Evolutionary conservation across 1,140 invertebrate genomes (phyloP).

Genomic region (Popillia japonica): DNA sequence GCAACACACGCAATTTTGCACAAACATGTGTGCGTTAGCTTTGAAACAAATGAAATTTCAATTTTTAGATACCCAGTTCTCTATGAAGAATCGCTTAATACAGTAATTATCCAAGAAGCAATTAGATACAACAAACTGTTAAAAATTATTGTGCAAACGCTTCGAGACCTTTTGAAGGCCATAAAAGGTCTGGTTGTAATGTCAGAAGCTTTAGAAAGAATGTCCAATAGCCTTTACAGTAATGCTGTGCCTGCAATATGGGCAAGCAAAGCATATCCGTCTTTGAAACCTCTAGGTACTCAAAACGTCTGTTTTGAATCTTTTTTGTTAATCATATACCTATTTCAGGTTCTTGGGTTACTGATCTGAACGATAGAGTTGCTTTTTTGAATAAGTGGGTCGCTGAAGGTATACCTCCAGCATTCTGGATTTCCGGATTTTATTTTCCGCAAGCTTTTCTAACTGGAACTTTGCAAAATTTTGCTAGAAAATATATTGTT

Average conservation of each 20-base stretch:
- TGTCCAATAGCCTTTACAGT: constrained; percentile 68
- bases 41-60: too few relatives aligned
- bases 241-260: constrained; percentile 77
- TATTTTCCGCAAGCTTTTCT: constrained; percentile 88
- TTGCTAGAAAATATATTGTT: constrained; percentile 76
- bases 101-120: constrained; percentile 82
- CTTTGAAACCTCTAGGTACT: constrained; percentile 79
- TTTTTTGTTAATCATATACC: not conserved
- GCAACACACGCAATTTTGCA: too few relatives aligned
- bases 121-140: constrained; percentile 78
- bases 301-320: not conserved
- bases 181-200: constrained; percentile 81
- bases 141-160: constrained; percentile 66
- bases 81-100: constrained; percentile 85
- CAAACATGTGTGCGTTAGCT: too few relatives aligned
- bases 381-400: constrained; percentile 75
- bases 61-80: constrained; percentile 74
- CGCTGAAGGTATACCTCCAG: constrained; percentile 71
- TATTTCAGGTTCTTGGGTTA: constrained; percentile 68
- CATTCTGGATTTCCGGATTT: constrained; percentile 88
- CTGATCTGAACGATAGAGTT: constrained; percentile 67
- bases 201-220: constrained; percentile 77
- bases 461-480: constrained; percentile 85
- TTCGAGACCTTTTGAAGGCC: constrained; percentile 76
- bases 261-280: constrained; percentile 79